A percentile compares a stretch with the other conserved stretches of the same genome.
Conservation (phyloP, 2,113 vertebrate species). For the Paradoxurus hermaphroditus region DNA sequence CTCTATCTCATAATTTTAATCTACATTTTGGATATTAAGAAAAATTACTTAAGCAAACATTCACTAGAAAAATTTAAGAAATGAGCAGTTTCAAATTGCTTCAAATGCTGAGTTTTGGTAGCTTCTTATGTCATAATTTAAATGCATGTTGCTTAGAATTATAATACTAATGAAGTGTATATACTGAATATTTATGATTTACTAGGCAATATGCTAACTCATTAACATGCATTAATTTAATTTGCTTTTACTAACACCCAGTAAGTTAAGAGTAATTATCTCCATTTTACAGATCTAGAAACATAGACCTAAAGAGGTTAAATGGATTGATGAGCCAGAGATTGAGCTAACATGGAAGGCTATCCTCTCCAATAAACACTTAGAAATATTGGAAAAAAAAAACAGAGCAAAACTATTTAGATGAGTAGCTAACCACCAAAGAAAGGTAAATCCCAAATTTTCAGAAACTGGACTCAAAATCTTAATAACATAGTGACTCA, state of each 20-base stretch:
- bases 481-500: background rate
- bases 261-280: background rate
- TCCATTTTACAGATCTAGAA: background rate
- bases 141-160: background rate
- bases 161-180: background rate
- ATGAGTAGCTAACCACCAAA: background rate
- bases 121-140: background rate
- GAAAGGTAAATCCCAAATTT: background rate
- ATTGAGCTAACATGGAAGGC: background rate
- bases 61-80: background rate
- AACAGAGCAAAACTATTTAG: background rate
- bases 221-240: background rate
- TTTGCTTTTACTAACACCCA: background rate
- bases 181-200: constrained; percentile 24
- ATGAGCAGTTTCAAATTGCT: background rate
- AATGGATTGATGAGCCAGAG: background rate
- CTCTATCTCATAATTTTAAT: background rate
- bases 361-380: background rate
- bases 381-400: background rate
- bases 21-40: background rate
- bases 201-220: background rate
- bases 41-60: background rate
- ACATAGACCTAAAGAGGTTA: background rate
- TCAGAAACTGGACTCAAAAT: background rate
- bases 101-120: background rate